phyloP scores from a whole-genome alignment of 2,888 invertebrate genomes.

The Halocaridina rubra region DNA sequence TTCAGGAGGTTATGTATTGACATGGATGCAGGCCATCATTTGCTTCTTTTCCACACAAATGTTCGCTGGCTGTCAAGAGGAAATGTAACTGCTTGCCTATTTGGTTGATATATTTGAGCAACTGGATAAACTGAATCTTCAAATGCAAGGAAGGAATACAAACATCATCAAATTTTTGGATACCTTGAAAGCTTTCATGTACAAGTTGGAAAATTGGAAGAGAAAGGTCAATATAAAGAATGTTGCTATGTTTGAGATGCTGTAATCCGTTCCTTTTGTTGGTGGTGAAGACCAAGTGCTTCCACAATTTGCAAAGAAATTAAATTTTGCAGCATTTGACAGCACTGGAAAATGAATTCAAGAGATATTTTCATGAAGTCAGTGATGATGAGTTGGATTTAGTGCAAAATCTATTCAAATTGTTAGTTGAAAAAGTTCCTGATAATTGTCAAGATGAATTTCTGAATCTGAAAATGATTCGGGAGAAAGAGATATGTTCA shows the following conservation, averaged over 20 bases:
- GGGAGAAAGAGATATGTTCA: too few relatives aligned
- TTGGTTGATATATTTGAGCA: neutral
- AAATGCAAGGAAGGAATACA: neutral
- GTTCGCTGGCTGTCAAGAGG: neutral
- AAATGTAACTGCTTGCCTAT: neutral
- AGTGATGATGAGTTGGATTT: conserved; percentile 1
- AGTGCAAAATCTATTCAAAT: neutral
- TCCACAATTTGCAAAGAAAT: conserved; percentile 16
- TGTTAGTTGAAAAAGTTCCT: too few relatives aligned
- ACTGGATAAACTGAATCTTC: neutral
- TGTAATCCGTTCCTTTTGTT: neutral
- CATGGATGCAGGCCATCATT: neutral
- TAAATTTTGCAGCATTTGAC: conserved; percentile 24
- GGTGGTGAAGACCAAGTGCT: neutral
- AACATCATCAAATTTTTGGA: neutral
- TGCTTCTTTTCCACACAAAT: neutral
- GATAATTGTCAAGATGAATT: neutral
- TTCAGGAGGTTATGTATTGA: neutral
- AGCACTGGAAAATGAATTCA: conserved; percentile 20
- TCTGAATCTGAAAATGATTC: too few relatives aligned
- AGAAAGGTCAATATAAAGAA: neutral
- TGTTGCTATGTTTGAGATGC: neutral
- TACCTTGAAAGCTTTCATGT: neutral
- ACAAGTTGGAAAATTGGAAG: neutral
- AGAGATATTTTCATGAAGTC: neutral